Percentiles rank a stretch among this genome's conserved stretches.
These are phyloP conservation scores for Saccostrea echinata DNA, from an alignment of 1,140 invertebrate genomes.

Conservation along the genomic window DNA sequence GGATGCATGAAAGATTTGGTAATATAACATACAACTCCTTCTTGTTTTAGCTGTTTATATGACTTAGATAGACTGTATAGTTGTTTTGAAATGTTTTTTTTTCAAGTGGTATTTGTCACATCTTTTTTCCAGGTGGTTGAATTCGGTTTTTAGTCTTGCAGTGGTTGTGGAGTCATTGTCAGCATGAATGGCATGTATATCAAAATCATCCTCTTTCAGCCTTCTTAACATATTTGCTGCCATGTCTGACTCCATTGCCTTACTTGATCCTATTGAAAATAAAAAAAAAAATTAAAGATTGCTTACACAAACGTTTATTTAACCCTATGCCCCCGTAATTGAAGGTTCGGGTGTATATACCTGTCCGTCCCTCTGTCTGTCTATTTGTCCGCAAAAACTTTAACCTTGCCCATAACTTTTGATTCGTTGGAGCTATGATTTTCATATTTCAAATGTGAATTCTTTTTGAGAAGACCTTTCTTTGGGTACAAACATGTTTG, in stretches of 20 bases:
- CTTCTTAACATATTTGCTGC: background rate
- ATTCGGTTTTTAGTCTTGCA: background rate
- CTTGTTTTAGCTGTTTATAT: background rate
- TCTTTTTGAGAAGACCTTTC: too few relatives aligned
- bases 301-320: too few relatives aligned
- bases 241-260: constrained; percentile 20
- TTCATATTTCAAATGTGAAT: too few relatives aligned
- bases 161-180: background rate
- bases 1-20: background rate
- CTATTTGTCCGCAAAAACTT: too few relatives aligned
- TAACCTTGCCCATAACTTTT: too few relatives aligned
- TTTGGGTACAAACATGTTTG: too few relatives aligned
- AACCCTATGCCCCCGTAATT: too few relatives aligned
- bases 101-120: constrained; percentile 9
- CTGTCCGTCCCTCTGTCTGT: too few relatives aligned
- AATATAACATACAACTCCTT: background rate
- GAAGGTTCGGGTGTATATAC: too few relatives aligned
- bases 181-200: background rate
- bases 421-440: too few relatives aligned
- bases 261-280: background rate
- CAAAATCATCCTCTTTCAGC: background rate
- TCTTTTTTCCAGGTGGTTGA: background rate
- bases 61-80: background rate
- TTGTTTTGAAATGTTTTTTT: background rate
- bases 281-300: background rate